Percentiles rank a stretch among this genome's conserved stretches.
Conservation (phyloP, 2,888 invertebrate species). For the Ceriagrion tenellum region DNA sequence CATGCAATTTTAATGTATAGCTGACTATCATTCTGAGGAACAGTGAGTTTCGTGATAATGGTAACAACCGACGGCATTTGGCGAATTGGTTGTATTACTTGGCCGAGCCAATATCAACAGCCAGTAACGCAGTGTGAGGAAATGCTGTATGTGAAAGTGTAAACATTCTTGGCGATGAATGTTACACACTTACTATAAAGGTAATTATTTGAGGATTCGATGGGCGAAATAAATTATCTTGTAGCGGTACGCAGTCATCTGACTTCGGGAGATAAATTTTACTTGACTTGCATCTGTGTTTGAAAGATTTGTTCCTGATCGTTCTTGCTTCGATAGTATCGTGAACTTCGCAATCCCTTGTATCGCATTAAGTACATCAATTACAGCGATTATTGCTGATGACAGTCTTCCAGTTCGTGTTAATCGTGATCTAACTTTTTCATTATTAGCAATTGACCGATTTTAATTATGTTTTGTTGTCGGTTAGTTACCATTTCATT, state of each 20-base stretch:
- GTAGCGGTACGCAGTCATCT: too few relatives aligned
- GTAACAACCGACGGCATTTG: neutral
- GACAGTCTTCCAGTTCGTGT: neutral
- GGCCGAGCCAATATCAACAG: neutral
- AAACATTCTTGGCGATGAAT: neutral
- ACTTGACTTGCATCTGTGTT: neutral
- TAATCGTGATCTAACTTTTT: neutral
- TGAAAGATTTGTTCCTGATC: neutral
- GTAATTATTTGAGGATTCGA: too few relatives aligned
- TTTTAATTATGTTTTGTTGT: neutral
- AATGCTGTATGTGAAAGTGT: neutral
- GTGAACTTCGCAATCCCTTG: neutral
- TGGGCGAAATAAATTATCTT: too few relatives aligned
- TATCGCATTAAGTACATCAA: constrained; percentile 27
- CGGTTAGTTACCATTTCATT: neutral
- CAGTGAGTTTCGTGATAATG: too few relatives aligned
- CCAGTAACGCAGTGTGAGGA: neutral
- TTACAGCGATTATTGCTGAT: constrained; percentile 20
- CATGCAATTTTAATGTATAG: too few relatives aligned
- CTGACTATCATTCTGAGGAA: too few relatives aligned
- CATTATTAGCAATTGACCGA: neutral
- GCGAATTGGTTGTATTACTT: neutral
- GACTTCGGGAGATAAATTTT: too few relatives aligned
- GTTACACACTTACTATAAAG: neutral
- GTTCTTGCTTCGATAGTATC: constrained; percentile 39